Evolutionary conservation across 2,113 vertebrate genomes (phyloP).

Genomic region (Erinaceus europaeus): DNA sequence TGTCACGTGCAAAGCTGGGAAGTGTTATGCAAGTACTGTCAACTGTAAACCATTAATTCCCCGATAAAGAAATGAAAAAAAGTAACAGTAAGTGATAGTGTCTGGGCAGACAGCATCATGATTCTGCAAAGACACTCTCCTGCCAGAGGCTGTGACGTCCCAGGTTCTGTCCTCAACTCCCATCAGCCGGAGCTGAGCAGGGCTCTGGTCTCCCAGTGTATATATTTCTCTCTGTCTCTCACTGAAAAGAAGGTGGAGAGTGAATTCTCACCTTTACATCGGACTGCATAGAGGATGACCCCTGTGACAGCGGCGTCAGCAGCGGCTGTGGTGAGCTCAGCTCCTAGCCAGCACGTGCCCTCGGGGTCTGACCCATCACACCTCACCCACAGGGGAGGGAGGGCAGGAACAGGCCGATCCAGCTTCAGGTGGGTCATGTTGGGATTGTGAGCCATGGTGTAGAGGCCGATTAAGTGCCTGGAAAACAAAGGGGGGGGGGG

Average conservation of each 20-base stretch:
- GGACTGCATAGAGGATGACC: slow-evolving; percentile 85
- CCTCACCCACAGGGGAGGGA: slow-evolving; percentile 91
- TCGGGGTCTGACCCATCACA: slow-evolving; percentile 91
- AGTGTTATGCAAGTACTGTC: too few species aligned
- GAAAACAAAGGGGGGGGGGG: not conserved
- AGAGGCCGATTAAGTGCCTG: slow-evolving; percentile 93
- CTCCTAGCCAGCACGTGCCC: slow-evolving; percentile 91
- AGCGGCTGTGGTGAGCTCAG: slow-evolving; percentile 83
- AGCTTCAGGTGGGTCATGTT: slow-evolving; percentile 78
- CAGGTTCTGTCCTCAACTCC: too few species aligned
- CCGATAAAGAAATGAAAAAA: too few species aligned
- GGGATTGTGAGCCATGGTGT: slow-evolving; percentile 90
- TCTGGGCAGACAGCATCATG: too few species aligned
- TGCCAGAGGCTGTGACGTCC: too few species aligned
- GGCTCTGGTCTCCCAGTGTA: too few species aligned
- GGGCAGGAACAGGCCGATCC: slow-evolving; percentile 46
- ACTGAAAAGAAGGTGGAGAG: not conserved
- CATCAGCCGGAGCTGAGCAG: too few species aligned
- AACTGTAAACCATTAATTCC: too few species aligned
- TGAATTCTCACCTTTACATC: slow-evolving; percentile 85
- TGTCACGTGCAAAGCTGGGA: too few species aligned
- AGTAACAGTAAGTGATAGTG: too few species aligned
- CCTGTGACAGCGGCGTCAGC: slow-evolving; percentile 81
- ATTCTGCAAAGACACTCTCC: too few species aligned
- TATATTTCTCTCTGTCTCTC: too few species aligned